phyloP scores from a whole-genome alignment of 1,140 invertebrate genomes.

The Geopemphigus sp. region DNA sequence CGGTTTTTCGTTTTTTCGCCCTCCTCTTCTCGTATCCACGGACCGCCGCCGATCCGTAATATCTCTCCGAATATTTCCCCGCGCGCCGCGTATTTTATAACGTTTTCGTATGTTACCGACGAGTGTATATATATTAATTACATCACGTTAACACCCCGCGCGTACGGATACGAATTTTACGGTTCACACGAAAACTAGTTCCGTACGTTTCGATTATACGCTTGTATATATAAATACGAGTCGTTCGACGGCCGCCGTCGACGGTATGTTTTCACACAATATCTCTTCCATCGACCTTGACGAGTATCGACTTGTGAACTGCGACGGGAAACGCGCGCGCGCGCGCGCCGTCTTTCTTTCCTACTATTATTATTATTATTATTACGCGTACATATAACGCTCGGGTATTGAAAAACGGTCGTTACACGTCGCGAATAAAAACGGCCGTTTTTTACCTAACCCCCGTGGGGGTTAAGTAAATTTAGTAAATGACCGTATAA shows the following conservation, averaged over 20 bases:
- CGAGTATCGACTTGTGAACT: too few relatives aligned
- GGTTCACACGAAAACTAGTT: slow-evolving; percentile 50
- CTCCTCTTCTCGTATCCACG: not conserved
- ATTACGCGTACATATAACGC: not conserved
- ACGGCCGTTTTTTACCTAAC: too few relatives aligned
- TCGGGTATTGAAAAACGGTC: not conserved
- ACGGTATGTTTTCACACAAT: slow-evolving; percentile 21
- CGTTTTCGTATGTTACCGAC: too few relatives aligned
- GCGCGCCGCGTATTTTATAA: too few relatives aligned
- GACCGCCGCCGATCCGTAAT: not conserved
- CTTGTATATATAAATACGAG: too few relatives aligned
- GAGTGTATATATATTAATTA: slow-evolving; percentile 39
- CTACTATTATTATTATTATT: slow-evolving; percentile 3
- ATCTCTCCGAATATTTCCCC: too few relatives aligned
- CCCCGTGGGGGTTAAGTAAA: too few relatives aligned
- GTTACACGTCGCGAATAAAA: too few relatives aligned
- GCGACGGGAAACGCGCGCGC: too few relatives aligned
- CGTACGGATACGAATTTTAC: slow-evolving; percentile 11
- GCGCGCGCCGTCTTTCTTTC: too few relatives aligned
- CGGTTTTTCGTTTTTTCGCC: slow-evolving; percentile 6
- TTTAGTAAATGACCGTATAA: too few relatives aligned
- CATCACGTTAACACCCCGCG: slow-evolving; percentile 45
- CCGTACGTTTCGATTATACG: slow-evolving; percentile 33
- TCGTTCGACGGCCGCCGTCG: not conserved
- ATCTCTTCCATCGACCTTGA: slow-evolving; percentile 2